These are phyloP conservation scores for Piscicola geometra DNA, from an alignment of 2,888 invertebrate species.

Conservation along the genomic window DNA sequence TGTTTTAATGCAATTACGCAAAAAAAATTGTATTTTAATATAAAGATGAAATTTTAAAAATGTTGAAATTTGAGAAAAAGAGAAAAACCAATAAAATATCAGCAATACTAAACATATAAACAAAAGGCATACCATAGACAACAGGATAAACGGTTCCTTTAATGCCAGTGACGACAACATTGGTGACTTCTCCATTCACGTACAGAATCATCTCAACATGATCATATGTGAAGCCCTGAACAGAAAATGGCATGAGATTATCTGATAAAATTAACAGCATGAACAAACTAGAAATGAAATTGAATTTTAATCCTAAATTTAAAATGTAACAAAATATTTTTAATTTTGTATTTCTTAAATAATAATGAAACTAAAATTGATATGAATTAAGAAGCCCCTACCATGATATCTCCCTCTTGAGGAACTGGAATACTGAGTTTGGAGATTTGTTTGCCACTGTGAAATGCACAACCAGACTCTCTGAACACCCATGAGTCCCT, in stretches of 20 bases:
- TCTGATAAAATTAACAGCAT: too few relatives aligned
- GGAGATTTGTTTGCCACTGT: constrained; percentile 74
- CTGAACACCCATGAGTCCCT: constrained; percentile 85
- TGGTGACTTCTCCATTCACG: constrained; percentile 81
- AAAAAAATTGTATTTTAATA: too few relatives aligned
- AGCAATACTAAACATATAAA: too few relatives aligned
- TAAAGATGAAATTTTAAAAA: too few relatives aligned
- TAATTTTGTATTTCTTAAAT: background rate
- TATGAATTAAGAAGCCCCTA: constrained; percentile 55
- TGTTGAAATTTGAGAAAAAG: too few relatives aligned
- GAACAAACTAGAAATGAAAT: background rate
- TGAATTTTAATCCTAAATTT: background rate
- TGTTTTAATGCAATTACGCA: too few relatives aligned
- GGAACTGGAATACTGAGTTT: constrained; percentile 64
- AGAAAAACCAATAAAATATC: too few relatives aligned
- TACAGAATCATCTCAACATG: constrained; percentile 92
- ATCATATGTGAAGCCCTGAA: constrained; percentile 83
- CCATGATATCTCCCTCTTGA: constrained; percentile 86
- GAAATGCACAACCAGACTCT: constrained; percentile 79
- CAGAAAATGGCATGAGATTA: too few relatives aligned
- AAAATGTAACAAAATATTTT: background rate
- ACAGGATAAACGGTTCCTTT: constrained; percentile 83
- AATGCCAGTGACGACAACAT: constrained; percentile 78
- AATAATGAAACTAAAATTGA: background rate
- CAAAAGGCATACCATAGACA: constrained; percentile 63